phyloP scores from a whole-genome alignment of 2,888 invertebrate species.

The Notodonta dromedarius region DNA sequence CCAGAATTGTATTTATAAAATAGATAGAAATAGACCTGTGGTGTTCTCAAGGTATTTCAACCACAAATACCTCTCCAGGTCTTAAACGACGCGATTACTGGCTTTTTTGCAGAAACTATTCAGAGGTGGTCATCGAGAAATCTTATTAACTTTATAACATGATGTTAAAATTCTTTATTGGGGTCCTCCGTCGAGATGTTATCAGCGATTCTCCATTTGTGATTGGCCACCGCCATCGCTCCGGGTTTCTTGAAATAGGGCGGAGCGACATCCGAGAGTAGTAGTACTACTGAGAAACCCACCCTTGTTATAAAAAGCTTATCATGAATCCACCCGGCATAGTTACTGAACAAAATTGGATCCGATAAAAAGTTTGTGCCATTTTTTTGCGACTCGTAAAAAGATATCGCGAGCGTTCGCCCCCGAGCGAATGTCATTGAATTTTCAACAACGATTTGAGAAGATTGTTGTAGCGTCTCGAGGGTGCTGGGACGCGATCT shows the following conservation, averaged over 20 bases:
- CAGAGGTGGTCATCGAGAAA: slow-evolving; percentile 4
- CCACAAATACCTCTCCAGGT: slow-evolving; percentile 13
- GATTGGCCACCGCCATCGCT: slow-evolving; percentile 29
- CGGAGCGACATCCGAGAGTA: slow-evolving; percentile 6
- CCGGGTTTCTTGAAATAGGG: slow-evolving; percentile 14
- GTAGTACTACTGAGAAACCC: slow-evolving; percentile 27
- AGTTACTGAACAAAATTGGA: slow-evolving; percentile 71
- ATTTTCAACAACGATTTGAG: slow-evolving; percentile 64
- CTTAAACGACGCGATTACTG: slow-evolving; percentile 22
- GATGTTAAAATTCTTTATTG: slow-evolving; percentile 28
- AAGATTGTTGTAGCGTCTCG: slow-evolving; percentile 53
- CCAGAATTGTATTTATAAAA: no score
- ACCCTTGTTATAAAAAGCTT: slow-evolving; percentile 69
- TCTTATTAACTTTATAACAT: slow-evolving; percentile 17
- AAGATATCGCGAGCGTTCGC: slow-evolving; percentile 59
- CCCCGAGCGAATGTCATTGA: slow-evolving; percentile 63
- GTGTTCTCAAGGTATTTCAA: slow-evolving; percentile 28
- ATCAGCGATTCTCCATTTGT: slow-evolving; percentile 29
- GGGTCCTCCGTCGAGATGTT: slow-evolving; percentile 22
- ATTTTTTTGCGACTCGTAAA: slow-evolving; percentile 67
- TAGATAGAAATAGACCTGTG: no score
- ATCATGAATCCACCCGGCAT: slow-evolving; percentile 65
- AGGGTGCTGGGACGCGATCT: slow-evolving; percentile 46
- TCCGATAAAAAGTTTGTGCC: slow-evolving; percentile 65
- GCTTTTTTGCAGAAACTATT: background rate